Percentiles rank a stretch among this genome's conserved stretches.
These are phyloP conservation scores for Pygathrix nemaeus DNA, from an alignment of 2,113 vertebrate species.

Conservation along the genomic window DNA sequence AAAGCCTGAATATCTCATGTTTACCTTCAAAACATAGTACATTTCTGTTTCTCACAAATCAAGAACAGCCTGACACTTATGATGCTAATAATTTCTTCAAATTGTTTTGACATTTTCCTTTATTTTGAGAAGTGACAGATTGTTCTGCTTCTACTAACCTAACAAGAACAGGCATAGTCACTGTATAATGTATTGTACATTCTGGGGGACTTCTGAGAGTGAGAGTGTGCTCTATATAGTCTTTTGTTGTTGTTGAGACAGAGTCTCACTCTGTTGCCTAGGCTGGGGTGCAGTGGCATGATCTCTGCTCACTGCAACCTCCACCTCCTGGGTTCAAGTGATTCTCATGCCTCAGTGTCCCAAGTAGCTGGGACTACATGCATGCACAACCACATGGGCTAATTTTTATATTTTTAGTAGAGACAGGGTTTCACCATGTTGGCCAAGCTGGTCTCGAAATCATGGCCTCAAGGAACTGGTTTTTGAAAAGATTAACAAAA, in stretches of 20 bases:
- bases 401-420: too few species aligned
- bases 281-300: too few species aligned
- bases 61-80: neutral
- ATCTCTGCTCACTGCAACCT: too few species aligned
- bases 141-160: neutral
- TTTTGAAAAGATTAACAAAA: too few species aligned
- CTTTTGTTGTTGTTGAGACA: neutral
- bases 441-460: too few species aligned
- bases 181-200: neutral
- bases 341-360: too few species aligned
- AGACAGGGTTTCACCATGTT: too few species aligned
- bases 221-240: neutral
- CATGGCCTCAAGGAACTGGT: too few species aligned
- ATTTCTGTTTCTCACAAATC: slow-evolving; percentile 2
- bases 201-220: neutral
- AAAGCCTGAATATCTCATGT: neutral
- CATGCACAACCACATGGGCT: too few species aligned
- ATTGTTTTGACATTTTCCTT: neutral
- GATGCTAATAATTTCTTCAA: neutral
- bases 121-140: neutral
- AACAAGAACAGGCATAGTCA: neutral
- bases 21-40: neutral
- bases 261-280: too few species aligned
- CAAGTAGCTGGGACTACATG: too few species aligned
- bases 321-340: too few species aligned